phyloP scores from a whole-genome alignment of 2,113 vertebrate species.

The Bombycilla garrulus region DNA sequence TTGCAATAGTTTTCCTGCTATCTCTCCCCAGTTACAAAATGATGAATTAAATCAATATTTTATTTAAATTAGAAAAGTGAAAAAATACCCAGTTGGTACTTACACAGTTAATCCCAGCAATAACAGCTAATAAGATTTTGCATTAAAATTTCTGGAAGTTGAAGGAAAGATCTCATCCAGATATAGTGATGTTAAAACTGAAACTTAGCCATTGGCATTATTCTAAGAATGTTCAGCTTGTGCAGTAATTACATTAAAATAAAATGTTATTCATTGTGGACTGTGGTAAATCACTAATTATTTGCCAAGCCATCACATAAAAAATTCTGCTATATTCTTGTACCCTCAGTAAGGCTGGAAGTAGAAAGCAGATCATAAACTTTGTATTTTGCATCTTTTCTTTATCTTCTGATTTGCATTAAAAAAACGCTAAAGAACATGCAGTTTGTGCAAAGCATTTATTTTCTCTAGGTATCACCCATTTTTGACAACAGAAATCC shows the following conservation, averaged over 20 bases:
- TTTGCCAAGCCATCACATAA: not conserved
- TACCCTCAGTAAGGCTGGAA: not conserved
- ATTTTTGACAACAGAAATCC: not conserved
- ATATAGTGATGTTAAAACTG: not conserved
- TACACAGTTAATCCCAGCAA: not conserved
- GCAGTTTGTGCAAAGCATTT: not conserved
- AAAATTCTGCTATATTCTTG: not conserved
- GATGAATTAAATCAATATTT: not conserved
- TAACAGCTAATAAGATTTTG: not conserved
- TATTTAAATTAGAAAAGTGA: not conserved
- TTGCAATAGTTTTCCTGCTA: not conserved
- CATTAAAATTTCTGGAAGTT: not conserved
- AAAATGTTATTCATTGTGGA: not conserved
- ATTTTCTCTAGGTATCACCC: not conserved
- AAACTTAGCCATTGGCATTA: not conserved
- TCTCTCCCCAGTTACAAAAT: not conserved
- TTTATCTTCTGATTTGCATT: not conserved
- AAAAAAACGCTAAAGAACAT: not conserved
- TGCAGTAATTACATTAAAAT: not conserved
- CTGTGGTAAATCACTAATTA: not conserved
- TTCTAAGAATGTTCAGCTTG: not conserved
- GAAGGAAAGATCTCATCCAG: not conserved
- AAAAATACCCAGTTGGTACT: not conserved
- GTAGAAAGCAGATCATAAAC: constrained; percentile 7
- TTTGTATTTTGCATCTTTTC: not conserved